phyloP scores from a whole-genome alignment of 2,113 vertebrate species.

The Clarias gariepinus region DNA sequence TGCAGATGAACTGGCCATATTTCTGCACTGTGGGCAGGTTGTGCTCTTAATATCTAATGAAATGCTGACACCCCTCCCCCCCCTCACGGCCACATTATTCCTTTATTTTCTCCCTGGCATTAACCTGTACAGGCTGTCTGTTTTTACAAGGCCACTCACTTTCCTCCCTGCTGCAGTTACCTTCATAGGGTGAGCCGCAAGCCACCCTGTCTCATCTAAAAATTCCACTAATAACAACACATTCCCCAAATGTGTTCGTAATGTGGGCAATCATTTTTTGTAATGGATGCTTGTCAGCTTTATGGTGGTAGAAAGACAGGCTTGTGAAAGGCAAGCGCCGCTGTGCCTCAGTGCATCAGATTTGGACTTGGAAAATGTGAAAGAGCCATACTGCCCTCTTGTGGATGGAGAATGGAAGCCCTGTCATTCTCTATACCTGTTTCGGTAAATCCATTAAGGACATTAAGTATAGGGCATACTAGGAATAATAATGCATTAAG shows the following conservation, averaged over 20 bases:
- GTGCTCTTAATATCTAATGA: slow-evolving; percentile 19
- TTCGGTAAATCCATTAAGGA: neutral
- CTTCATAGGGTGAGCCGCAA: slow-evolving; percentile 70
- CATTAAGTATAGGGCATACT: neutral
- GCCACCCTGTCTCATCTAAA: slow-evolving; percentile 75
- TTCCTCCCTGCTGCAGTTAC: slow-evolving; percentile 63
- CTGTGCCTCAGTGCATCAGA: slow-evolving; percentile 47
- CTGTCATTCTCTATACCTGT: neutral
- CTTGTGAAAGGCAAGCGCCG: slow-evolving; percentile 71
- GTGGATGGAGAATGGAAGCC: slow-evolving; percentile 51
- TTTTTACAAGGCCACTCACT: slow-evolving; percentile 52
- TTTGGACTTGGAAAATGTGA: slow-evolving; percentile 42
- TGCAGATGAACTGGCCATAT: neutral
- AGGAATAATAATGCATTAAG: neutral
- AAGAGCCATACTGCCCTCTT: slow-evolving; percentile 70
- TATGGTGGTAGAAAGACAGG: slow-evolving; percentile 78
- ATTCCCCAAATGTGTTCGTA: slow-evolving; percentile 83
- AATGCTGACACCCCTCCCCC: slow-evolving; percentile 6
- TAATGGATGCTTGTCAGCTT: slow-evolving; percentile 84
- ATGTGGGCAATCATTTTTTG: slow-evolving; percentile 83
- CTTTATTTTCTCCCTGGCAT: slow-evolving; percentile 26
- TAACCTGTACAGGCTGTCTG: slow-evolving; percentile 26
- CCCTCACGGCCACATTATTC: slow-evolving; percentile 19
- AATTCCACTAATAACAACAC: slow-evolving; percentile 81
- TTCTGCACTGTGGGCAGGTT: neutral